Base-by-base conservation (phyloP, 2,888 invertebrate genomes). In the Trichopria drosophilae region DNA sequence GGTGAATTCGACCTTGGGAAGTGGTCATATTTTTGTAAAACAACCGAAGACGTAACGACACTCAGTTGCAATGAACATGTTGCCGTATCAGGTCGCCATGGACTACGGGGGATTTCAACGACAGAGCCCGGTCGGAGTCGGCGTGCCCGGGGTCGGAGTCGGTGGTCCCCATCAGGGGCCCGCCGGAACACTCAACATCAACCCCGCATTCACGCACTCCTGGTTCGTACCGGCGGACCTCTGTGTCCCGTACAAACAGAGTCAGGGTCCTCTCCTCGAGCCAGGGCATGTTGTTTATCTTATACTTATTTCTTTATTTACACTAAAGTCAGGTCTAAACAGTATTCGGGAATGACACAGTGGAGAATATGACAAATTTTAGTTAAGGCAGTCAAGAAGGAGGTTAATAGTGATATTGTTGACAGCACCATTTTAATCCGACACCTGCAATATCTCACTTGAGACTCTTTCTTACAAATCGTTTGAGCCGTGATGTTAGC, bases 171-270 rank as follows among this genome's bases (percentile, higher is more conserved):
- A 90, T 71, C 90, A 90, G 78, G 89, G 90, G 69, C 88, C 91
- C 72, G 88, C 90, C 88, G 81, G 79, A 75, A 67, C 76, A 76
- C 72, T 81, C 80, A 84, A 79, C 81, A 83, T 76, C 82, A 84
- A 76, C 78, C 85, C 92, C 73, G 87, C 88, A 73, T 93, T 92
- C 84, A 88, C 90, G 77, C 92, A 93, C 84, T 92, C 92, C 82
- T 93, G 93, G 93, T 90, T 92, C 85, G 90, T 91, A 82, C 87
- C 88, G 82, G 89, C 90, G 87, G 90, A 91, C 83, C 85, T 91
- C 82, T 90, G 90, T 86, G 86, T 89, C 84, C 88, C 90, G 81
- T 86, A 84, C 81, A 86, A 85, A 80, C 85, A 86, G 82, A 81
- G 82, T 81, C 82, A 82, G 81, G 80, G 82, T 82, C 84, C 87